Evolutionary conservation across 2,888 invertebrate genomes (phyloP).

Genomic region (Metalampra italica): DNA sequence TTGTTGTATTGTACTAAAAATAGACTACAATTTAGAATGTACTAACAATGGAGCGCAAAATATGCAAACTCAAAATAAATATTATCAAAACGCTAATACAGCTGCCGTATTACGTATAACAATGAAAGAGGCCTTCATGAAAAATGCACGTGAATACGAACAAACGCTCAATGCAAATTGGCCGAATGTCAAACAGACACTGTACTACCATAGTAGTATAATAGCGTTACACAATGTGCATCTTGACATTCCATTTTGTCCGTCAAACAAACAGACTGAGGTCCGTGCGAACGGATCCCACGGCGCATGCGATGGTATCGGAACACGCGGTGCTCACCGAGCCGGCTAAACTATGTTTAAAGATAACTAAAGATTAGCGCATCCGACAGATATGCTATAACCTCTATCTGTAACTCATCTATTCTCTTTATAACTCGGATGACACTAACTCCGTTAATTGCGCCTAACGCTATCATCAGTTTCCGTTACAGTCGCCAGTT

Average conservation of each 20-base stretch:
- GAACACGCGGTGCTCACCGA: constrained; percentile 28
- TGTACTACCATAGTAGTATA: constrained; percentile 19
- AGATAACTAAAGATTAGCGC: constrained; percentile 46
- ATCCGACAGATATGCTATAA: constrained; percentile 22
- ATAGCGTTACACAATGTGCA: constrained; percentile 60
- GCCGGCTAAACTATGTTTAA: constrained; percentile 50
- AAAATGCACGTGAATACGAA: constrained; percentile 38
- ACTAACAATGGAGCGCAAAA: constrained; percentile 7
- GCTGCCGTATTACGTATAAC: constrained; percentile 19
- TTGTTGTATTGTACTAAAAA: neutral
- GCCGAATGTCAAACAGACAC: constrained; percentile 49
- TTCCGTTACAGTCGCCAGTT: constrained; percentile 16
- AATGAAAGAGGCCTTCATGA: constrained; percentile 37
- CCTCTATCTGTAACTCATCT: constrained; percentile 4
- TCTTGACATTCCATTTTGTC: constrained; percentile 76
- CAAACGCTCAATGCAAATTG: constrained; percentile 53
- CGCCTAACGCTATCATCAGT: constrained; percentile 37
- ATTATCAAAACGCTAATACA: constrained; percentile 5
- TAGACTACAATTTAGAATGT: neutral
- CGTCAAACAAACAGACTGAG: constrained; percentile 55
- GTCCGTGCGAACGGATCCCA: constrained; percentile 66
- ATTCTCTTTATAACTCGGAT: neutral
- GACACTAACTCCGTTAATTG: constrained; percentile 21
- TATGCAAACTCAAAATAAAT: constrained; percentile 2
- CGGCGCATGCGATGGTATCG: constrained; percentile 42